Evolutionary conservation across 2,888 invertebrate genomes (phyloP), one percentile per base, ranked within the genome.

Genomic region (Himalopsyche kuldschensis): DNA sequence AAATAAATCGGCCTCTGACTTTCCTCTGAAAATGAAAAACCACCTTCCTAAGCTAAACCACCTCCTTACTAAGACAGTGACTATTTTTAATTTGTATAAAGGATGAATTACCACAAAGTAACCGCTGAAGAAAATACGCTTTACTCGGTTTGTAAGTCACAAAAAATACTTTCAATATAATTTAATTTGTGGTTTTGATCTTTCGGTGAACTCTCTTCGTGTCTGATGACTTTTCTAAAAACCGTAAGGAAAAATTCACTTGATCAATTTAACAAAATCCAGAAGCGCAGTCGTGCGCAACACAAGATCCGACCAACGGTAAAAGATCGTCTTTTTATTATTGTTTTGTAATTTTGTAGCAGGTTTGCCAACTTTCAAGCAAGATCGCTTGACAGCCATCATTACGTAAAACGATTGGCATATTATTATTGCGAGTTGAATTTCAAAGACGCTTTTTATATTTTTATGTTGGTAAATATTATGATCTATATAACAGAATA

Each of bases 201-300:
- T 55, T 20, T 55, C 20, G 3, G 6, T 55, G 55, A 55, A 55
- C 55, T 55, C 55, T 55, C 55, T 55, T 55, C 55, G n/a, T 5
- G 55, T 55, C 20, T 20, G 55, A 55, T 20, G 55, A 24, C 55
- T 20, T 55, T 55, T 55, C 55, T 55, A 55, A 55, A 55, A 55
- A 55, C 55, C 55, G 55, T 55, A 55, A 55, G 55, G 55, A 75
- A 31, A 75, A 30, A 6, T 55, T 55, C 35, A 77, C 24, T 35
- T 24, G 77, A 77, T 41, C 24, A 41, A 32, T 24, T 77, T 77
- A 32, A 41, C 41, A 24, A 8, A 41, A 41, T 77, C 77, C 41
- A 35, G 77, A 77, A 77, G 77, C 32, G 17, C 77, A 24, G 41
- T 77, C 77, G 77, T 77, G 77, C 77, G 77, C 32, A 77, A 41